Evolutionary conservation across 2,113 vertebrate species (phyloP), one percentile per base, ranked within the genome.

Genomic region (Lagopus muta): DNA sequence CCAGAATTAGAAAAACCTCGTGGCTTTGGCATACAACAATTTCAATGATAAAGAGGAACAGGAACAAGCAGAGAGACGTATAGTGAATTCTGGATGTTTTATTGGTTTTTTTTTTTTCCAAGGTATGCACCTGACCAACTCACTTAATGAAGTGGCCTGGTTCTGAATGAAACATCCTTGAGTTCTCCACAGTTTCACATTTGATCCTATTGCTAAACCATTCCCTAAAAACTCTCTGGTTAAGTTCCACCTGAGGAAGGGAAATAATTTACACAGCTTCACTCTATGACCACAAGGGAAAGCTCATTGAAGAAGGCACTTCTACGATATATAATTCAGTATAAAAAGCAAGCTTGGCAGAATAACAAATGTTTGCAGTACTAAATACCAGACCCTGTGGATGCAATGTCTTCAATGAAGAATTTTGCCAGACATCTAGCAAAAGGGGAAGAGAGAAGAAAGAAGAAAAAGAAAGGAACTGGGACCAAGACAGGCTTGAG

Each of bases 331-430:
- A 7, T 10, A 57, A 13, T 55, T 69, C 60, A 6, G 1, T 4
- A 8, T 34, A 67, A 40, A 32, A 70, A 36, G 8, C 19, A 86
- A 57, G 17, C 66, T 11, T 70, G 25, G 28, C 19, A 60, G 8
- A 47, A 4, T 34, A 78, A 61, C 1, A 2, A 5, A 4, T 0
- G 0, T 69, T n/a, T 72, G 54, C 30, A 61, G 54, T 25, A 27
- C 32, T 57, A 30, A 19, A 28, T 55, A 43, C 18, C 58, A 66
- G 54, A 70, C 80, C 36, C 7, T 50, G 45, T 43, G 30, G n/a
- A 30, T 79, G 42, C 2, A 19, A 17, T 9, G 8, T 36, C 36
- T 75, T 69, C 52, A 52, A 0, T 2, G 28, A 65, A 20, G 57
- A 47, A 34, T 52, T 72, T 60, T 82, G 8, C 40, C 20, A 45